A percentile compares a stretch with the other conserved stretches of the same genome.
Evolutionary conservation across 35 echinoderm and acorn worm genomes (phyloP).

Genomic region (Eucidaris tribuloides): DNA sequence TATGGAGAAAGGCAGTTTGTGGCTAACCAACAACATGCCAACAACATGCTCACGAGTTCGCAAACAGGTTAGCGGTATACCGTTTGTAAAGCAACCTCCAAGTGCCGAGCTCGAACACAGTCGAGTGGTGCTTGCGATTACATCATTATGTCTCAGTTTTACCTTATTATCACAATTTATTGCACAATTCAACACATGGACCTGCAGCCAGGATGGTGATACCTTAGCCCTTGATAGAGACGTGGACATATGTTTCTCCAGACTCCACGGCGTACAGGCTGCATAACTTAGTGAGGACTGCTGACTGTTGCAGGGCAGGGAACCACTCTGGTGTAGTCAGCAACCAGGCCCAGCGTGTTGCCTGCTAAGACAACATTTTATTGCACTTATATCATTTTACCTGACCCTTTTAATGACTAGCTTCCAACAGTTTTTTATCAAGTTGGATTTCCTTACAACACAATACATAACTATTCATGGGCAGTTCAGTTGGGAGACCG

Average conservation of each 20-base stretch:
- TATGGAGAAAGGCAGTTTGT: too few relatives aligned
- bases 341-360: slow-evolving; percentile 42
- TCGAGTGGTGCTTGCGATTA: neutral
- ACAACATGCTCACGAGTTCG: neutral
- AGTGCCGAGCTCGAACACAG: neutral
- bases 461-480: neutral
- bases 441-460: too few relatives aligned
- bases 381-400: neutral
- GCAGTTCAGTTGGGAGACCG: neutral
- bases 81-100: neutral
- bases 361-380: slow-evolving; percentile 54
- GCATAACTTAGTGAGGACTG: neutral
- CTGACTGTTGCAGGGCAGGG: neutral
- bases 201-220: too few relatives aligned
- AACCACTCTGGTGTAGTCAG: slow-evolving; percentile 23
- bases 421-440: neutral
- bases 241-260: neutral
- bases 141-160: neutral
- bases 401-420: neutral
- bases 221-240: neutral
- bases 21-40: too few relatives aligned
- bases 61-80: neutral
- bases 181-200: too few relatives aligned
- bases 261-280: neutral
- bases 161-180: too few relatives aligned